Percentiles rank a stretch among this genome's conserved stretches.
phyloP scores from a whole-genome alignment of 2,113 vertebrate genomes.

The Serinus canaria region DNA sequence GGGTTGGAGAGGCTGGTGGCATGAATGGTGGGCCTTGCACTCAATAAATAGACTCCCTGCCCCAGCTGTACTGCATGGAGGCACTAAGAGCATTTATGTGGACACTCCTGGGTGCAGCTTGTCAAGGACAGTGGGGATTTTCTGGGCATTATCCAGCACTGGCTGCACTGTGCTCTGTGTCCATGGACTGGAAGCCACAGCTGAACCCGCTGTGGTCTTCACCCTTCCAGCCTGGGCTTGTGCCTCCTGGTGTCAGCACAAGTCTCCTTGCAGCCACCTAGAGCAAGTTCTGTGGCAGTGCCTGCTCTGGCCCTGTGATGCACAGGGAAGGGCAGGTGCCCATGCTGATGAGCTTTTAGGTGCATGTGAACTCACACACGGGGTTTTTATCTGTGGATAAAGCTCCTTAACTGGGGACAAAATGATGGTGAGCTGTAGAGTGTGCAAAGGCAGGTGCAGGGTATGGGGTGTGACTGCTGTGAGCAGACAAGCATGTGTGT shows the following conservation, averaged over 20 bases:
- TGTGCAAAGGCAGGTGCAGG: background rate
- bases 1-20: background rate
- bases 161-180: background rate
- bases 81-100: background rate
- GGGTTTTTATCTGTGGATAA: background rate
- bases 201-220: background rate
- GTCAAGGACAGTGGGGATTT: background rate
- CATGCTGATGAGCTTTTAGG: background rate
- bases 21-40: fast-evolving
- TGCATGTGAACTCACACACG: background rate
- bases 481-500: background rate
- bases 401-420: background rate
- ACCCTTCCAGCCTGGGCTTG: background rate
- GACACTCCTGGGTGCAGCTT: background rate
- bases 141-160: background rate
- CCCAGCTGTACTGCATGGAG: background rate
- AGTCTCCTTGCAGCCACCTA: background rate
- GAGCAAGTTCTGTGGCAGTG: background rate
- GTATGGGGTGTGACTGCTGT: fast-evolving
- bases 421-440: background rate
- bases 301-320: background rate
- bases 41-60: background rate
- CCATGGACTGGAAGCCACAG: background rate
- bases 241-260: fast-evolving
- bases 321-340: background rate